Percentiles rank a stretch among this genome's conserved stretches.
These are phyloP conservation scores for Bucco capensis DNA, from an alignment of 2,113 vertebrate genomes.

Conservation along the genomic window DNA sequence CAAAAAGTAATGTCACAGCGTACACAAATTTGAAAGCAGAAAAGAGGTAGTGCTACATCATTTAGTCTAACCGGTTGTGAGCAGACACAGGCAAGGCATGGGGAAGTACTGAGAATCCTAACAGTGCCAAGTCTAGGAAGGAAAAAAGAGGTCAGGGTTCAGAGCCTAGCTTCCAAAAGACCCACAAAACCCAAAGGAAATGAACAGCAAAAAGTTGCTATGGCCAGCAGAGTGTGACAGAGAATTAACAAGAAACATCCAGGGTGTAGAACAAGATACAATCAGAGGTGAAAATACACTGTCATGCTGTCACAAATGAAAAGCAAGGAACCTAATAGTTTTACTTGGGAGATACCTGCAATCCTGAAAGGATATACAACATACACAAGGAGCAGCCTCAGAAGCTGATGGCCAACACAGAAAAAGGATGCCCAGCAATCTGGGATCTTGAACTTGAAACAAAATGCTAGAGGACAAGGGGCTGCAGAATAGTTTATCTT, in stretches of 20 bases:
- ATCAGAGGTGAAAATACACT: not conserved
- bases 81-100: not conserved
- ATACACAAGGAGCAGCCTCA: not conserved
- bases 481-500: not conserved
- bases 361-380: not conserved
- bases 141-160: not conserved
- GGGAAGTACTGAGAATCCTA: not conserved
- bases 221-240: not conserved
- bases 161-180: not conserved
- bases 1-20: not conserved
- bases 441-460: not conserved
- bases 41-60: not conserved
- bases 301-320: not conserved
- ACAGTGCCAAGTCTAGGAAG: not conserved
- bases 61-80: not conserved
- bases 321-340: not conserved
- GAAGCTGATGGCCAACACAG: not conserved
- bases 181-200: not conserved
- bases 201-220: not conserved
- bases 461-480: not conserved
- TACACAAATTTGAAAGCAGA: not conserved
- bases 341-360: not conserved
- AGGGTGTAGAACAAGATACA: fast-evolving
- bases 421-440: not conserved
- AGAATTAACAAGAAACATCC: not conserved